A percentile compares a stretch with the other conserved stretches of the same genome.
Evolutionary conservation across 1,140 invertebrate genomes (phyloP).

Genomic region (Bombus pascuorum): DNA sequence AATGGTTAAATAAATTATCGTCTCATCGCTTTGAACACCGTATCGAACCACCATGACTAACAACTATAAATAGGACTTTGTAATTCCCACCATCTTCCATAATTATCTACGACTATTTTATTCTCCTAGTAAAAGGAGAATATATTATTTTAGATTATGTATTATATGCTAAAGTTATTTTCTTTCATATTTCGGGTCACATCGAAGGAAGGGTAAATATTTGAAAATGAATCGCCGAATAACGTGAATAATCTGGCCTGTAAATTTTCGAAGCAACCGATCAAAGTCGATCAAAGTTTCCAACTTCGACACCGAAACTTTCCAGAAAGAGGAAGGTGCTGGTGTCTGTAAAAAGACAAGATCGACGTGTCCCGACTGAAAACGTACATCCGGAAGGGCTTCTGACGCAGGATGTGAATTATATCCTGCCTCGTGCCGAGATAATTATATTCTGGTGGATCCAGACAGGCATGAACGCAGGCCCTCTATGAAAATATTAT

Average conservation of each 20-base stretch:
- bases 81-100: neutral
- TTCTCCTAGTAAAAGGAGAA: neutral
- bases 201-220: neutral
- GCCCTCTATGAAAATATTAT: constrained; percentile 59
- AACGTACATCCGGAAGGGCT: constrained; percentile 27
- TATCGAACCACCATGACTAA: too few relatives aligned
- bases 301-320: constrained; percentile 18
- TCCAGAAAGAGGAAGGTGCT: neutral
- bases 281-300: constrained; percentile 21
- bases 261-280: constrained; percentile 29
- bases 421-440: constrained; percentile 5
- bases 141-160: neutral
- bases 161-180: too few relatives aligned
- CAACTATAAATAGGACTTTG: neutral
- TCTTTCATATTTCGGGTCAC: too few relatives aligned
- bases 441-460: constrained; percentile 42
- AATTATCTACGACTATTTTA: neutral
- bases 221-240: too few relatives aligned
- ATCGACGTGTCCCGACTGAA: constrained; percentile 26
- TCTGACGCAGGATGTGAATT: constrained; percentile 24
- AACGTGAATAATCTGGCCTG: neutral
- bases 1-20: too few relatives aligned
- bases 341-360: constrained; percentile 4
- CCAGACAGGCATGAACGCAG: neutral
- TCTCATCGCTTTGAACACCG: too few relatives aligned